A percentile compares a stretch with the other conserved stretches of the same genome.
Conservation (phyloP, 2,113 vertebrate genomes). For the Laticauda colubrina region DNA sequence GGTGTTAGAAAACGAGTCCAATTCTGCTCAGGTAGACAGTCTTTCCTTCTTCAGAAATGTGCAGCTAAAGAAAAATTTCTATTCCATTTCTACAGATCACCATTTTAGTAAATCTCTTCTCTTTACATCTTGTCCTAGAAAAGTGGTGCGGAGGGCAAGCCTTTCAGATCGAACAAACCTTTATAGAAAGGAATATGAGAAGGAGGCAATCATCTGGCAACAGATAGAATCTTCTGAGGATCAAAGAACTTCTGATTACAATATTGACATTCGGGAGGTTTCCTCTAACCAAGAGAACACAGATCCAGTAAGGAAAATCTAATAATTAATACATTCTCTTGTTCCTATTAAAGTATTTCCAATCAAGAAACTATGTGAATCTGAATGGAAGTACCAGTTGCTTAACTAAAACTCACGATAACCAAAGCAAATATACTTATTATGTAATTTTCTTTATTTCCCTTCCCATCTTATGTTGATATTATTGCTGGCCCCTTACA, state of each 20-base stretch:
- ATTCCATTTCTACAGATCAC: not conserved
- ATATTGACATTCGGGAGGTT: conserved; percentile 78
- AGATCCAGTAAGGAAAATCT: conserved; percentile 72
- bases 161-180: conserved; percentile 92
- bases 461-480: not conserved
- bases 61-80: conserved; percentile 1
- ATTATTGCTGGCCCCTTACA: not conserved
- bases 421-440: not conserved
- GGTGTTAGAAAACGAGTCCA: not conserved
- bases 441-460: not conserved
- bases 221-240: conserved; percentile 78
- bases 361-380: not conserved
- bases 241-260: conserved; percentile 61
- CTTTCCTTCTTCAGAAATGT: not conserved
- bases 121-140: conserved; percentile 69
- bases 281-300: conserved; percentile 86
- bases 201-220: conserved; percentile 94
- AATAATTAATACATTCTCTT: not conserved
- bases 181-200: conserved; percentile 94
- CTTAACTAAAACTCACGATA: not conserved
- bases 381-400: not conserved
- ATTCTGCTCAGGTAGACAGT: not conserved
- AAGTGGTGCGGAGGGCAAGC: conserved; percentile 94
- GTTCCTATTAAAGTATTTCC: not conserved
- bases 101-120: not conserved